Evolutionary conservation across 2,113 vertebrate genomes (phyloP), one percentile per base, ranked within the genome.

Genomic region (Chroicocephalus ridibundus): DNA sequence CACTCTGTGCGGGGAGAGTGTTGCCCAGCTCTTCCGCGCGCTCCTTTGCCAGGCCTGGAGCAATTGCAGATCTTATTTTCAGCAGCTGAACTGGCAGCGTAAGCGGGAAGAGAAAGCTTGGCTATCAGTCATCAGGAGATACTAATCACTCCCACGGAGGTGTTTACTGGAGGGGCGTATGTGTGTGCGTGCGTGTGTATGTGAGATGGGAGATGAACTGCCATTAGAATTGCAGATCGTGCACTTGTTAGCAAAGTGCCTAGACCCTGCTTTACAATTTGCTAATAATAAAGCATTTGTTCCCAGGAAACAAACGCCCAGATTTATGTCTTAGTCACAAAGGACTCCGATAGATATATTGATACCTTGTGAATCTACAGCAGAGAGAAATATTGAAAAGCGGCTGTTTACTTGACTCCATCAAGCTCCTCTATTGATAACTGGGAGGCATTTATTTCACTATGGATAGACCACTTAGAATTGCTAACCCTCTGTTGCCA

Each of bases 261-360:
- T 25, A 54, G 83, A 62, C 87, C 93, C 47, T 52, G 86, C 92
- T 82, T 83, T 79, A 76, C 86, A 89, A 80, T 95, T 92, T 71
- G 87, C 94, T 96, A 81, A 94, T 96, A 89, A 95, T 80, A 92
- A 96, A 96, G 65, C 70, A 21, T 86, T 96, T 90, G 91, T 92
- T 96, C 94, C 86, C 78, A 64, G 96, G 94, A 71, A 92, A 96
- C 94, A 76, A 90, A 60, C 3, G 18, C 78, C 68, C 76, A 55
- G 97, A 93, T 95, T 97, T 93, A 95, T 96, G 88, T 58, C 93
- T 88, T 19, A 64, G 75, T 97, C 81, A 89, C 91, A 92, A 81
- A 93, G 82, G 96, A 34, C 90, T 86, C 74, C 92, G 40, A 93
- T 93, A 93, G 96, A 96, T 96, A 92, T 97, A 97, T 97, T 90